Evolutionary conservation across 2,113 vertebrate genomes (phyloP), one percentile per base, ranked within the genome.

Genomic region (Rhineura floridana): DNA sequence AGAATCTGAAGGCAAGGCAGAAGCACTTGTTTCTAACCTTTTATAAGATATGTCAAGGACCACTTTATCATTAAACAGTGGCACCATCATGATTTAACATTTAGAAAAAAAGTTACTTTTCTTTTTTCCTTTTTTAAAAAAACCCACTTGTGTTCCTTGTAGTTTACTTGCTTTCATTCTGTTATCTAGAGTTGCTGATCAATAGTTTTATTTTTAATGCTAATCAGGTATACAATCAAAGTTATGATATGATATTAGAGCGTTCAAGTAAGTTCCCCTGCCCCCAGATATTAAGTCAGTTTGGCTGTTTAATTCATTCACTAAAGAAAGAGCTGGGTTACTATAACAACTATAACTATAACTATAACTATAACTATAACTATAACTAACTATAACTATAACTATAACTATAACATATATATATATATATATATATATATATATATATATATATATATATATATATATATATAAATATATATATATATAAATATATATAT

Each of bases 161-260:
- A 59, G 30, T 48, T 13, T 83, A 52, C 90, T 91, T 81, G 78
- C 48, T 84, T 88, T 81, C 62, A 89, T 93, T 89, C 80, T 89
- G n/a, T 86, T 88, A 89, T 90, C 39, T 91, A 55, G 89, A 87
- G 10, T 69, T 90, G 30, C 23, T 89, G 59, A 93, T 93, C 86
- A 83, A 42, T 65, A 85, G 30, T 2, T 81, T 72, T 85, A 83
- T 91, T 75, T 90, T 92, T 93, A 93, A 94, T 93, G 88, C 70
- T 87, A 91, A 80, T 82, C 76, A 83, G 69, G 8, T 52, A 52
- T 67, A 59, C 13, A 42, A 63, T 87, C 86, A 73, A 92, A 90
- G 90, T 82, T 94, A 42, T 15, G 48, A n/a, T 80, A 33, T 59
- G 50, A 52, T 30, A 52, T 33, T n/a, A 52, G 52, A 12, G 39